Evolutionary conservation across 2,113 vertebrate species (phyloP), one percentile per base, ranked within the genome.

Genomic region (Argyrosomus japonicus): DNA sequence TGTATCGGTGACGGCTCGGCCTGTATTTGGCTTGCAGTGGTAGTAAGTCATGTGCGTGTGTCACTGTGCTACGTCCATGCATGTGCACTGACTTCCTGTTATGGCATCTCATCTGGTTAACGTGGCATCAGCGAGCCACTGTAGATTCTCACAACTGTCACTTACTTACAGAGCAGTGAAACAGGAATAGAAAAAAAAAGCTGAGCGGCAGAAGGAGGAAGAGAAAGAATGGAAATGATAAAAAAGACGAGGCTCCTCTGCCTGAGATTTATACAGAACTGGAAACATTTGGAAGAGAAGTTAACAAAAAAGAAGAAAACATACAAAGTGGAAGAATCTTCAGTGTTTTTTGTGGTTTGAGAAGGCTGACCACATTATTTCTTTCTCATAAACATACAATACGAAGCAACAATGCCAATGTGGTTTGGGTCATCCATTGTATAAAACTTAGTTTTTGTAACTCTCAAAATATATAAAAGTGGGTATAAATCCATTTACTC

Each of bases 81-180:
- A 79, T 81, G 85, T 47, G 76, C 78, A 78, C 79, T 0, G 18
- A 89, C 69, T 93, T 94, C 88, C 93, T 93, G 91, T 92, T 84
- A 76, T 79, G 84, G 90, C 88, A 91, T 93, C 72, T 70, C 87
- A 92, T 91, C 90, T 87, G 85, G 88, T 73, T 83, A 93, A 88
- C 85, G 79, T 91, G 87, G 88, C 92, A 91, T 76, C 80, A 64
- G 74, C 77, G 11, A 61, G 70, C 67, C 81, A 48, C 83, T 19
- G 77, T 21, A 75, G 77, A 70, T 74, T 60, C 85, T 77, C 77
- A 86, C 82, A 69, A 76, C 80, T 81, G 81, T 87, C 77, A 69
- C 67, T 72, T 83, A 84, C 71, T 64, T 69, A 81, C 74, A 83
- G 81, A 61, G 67, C 65, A 57, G 61, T 17, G 67, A 61, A 71